These are phyloP conservation scores for Channa striata DNA, from an alignment of 2,797 vertebrate species.

Conservation along the genomic window DNA sequence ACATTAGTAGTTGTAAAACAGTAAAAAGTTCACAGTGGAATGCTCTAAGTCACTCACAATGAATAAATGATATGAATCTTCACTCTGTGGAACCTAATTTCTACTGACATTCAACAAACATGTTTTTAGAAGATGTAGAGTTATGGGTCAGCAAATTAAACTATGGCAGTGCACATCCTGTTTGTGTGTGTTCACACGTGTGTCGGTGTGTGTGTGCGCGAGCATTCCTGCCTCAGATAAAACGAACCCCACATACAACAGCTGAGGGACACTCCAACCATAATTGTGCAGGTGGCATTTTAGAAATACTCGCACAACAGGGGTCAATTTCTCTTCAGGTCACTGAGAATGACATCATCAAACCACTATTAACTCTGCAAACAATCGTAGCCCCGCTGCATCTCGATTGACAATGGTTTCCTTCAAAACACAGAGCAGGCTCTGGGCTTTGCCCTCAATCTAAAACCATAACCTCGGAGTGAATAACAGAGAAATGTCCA, in stretches of 20 bases:
- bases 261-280: conserved; percentile 70
- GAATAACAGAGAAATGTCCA: conserved; percentile 75
- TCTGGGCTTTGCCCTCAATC: conserved; percentile 85
- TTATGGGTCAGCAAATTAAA: conserved; percentile 77
- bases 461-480: conserved; percentile 83
- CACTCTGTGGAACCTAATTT: conserved; percentile 74
- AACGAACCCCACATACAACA: conserved; percentile 67
- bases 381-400: conserved; percentile 73
- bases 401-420: conserved; percentile 76
- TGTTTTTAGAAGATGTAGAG: conserved; percentile 61
- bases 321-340: conserved; percentile 87
- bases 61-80: conserved; percentile 84
- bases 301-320: conserved; percentile 78
- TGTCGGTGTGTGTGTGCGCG: conserved; percentile 19
- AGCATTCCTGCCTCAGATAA: conserved; percentile 56
- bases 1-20: no score
- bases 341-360: conserved; percentile 90
- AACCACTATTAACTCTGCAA: conserved; percentile 86
- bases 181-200: conserved; percentile 5
- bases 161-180: conserved; percentile 23
- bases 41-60: conserved; percentile 67
- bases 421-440: conserved; percentile 74
- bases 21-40: conserved; percentile 43
- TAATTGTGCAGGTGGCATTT: conserved; percentile 88
- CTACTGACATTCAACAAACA: conserved; percentile 77